Evolutionary conservation across 2,888 invertebrate genomes (phyloP).

Genomic region (Strigamia crassipes): DNA sequence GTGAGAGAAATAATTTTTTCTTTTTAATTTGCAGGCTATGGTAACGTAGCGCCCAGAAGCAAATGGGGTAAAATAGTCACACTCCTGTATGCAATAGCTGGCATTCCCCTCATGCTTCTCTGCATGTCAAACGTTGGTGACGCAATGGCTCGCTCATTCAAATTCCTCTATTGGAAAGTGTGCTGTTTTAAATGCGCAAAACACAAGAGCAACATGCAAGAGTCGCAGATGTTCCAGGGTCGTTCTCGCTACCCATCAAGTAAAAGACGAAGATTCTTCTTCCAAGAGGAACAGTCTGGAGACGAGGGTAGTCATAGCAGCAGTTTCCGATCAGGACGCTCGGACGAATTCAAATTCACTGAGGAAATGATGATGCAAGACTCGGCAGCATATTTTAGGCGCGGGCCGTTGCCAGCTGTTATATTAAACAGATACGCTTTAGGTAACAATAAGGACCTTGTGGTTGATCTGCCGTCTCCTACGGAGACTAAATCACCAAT

Average conservation of each 20-base stretch:
- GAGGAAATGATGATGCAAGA: conserved; percentile 7
- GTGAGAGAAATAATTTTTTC: background rate
- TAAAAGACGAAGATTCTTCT: background rate
- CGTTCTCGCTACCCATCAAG: background rate
- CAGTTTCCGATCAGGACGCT: conserved; percentile 38
- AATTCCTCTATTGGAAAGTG: conserved; percentile 86
- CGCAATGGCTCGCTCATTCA: conserved; percentile 90
- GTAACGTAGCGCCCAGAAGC: conserved; percentile 93
- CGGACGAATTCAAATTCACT: background rate
- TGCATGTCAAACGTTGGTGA: conserved; percentile 93
- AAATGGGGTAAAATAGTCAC: conserved; percentile 91
- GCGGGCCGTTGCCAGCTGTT: conserved; percentile 57
- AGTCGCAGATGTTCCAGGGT: background rate
- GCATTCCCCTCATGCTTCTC: conserved; percentile 89
- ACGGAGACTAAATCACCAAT: background rate
- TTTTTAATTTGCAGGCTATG: conserved; percentile 74
- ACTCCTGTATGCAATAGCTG: conserved; percentile 93
- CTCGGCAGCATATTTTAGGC: conserved; percentile 15
- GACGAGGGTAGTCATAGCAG: conserved; percentile 32
- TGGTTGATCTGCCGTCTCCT: conserved; percentile 50
- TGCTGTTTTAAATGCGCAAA: conserved; percentile 89
- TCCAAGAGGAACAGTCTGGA: background rate
- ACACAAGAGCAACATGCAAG: conserved; percentile 56
- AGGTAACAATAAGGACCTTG: conserved; percentile 58
- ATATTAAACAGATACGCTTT: conserved; percentile 74